phyloP scores from a whole-genome alignment of 2,113 vertebrate species.

The Empidonax traillii region DNA sequence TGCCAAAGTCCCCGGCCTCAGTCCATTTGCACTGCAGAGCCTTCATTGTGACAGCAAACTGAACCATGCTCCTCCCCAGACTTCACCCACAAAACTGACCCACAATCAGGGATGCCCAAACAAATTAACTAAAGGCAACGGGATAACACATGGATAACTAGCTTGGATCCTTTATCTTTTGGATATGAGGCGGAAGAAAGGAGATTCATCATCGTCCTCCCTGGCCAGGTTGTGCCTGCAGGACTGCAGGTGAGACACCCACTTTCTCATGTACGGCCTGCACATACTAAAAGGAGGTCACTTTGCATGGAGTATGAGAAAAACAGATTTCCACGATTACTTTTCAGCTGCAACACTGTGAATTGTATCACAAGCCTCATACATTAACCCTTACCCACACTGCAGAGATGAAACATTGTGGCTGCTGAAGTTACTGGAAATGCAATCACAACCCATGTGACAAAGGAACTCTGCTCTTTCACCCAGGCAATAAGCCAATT shows the following conservation, averaged over 20 bases:
- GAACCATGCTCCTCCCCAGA: background rate
- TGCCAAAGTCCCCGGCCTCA: accelerated
- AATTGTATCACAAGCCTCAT: background rate
- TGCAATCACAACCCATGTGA: background rate
- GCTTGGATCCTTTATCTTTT: background rate
- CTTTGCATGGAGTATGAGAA: accelerated
- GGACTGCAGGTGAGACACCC: accelerated
- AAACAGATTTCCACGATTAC: background rate
- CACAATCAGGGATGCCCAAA: accelerated
- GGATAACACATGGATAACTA: background rate
- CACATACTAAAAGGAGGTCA: background rate
- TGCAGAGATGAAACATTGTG: accelerated
- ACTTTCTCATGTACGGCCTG: background rate
- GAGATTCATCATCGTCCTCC: accelerated
- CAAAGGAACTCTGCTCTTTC: background rate
- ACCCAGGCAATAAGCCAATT: background rate
- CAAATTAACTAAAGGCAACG: background rate
- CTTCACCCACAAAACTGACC: background rate
- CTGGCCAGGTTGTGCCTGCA: background rate
- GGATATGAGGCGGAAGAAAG: background rate
- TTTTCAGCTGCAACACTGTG: background rate
- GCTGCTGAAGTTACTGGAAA: background rate
- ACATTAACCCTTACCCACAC: background rate
- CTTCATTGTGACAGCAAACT: accelerated
- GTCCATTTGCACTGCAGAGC: background rate